Base-by-base conservation (phyloP, 2,797 vertebrate genomes). In the Craterocephalus amniculus region DNA sequence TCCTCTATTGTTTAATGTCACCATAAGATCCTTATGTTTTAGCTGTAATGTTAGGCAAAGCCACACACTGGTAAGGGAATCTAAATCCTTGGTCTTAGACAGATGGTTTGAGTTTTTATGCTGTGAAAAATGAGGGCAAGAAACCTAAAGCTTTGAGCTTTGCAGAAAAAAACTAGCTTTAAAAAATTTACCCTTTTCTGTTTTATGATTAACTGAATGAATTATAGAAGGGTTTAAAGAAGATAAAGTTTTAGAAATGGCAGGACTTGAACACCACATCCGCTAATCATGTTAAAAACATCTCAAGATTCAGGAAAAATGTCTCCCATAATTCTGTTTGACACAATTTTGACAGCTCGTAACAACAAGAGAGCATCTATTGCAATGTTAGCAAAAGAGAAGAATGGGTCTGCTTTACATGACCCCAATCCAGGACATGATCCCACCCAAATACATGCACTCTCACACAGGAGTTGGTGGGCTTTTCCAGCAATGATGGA, bases 341-440 rank as follows among this genome's bases (percentile, higher is more conserved):
- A 13, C 16, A 31, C 31, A 3, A 54, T 18, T 27, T 54, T 29
- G 14, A 6, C 29, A 63, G 32, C 24, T 69, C 49, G 6, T 14
- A 60, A 14, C 24, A 10, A 51, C 16, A 67, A 61, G 52, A 38
- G 26, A 52, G 49, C 60, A 64, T 67, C 49, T 63, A 58, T 61
- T 13, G 48, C n/a, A 67, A 69, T 69, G 79, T 74, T 68, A 82
- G 62, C 43, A 63, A 58, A 22, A 51, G 45, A 64, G 52, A 13
- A 58, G 63, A 34, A 63, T 54, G 69, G 26, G 63, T 75, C 67
- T 59, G 79, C 60, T 74, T 68, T 72, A 36, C 63, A 49, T 89
- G 87, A 91, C 91, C 86, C 70, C 89, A 62, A 89, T 89, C 61
- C 77, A 78, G 58, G 59, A 70, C 54, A 35, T 72, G 57, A 80